Conservation (phyloP, 2,113 vertebrate species). For the Menidia beryllina region DNA sequence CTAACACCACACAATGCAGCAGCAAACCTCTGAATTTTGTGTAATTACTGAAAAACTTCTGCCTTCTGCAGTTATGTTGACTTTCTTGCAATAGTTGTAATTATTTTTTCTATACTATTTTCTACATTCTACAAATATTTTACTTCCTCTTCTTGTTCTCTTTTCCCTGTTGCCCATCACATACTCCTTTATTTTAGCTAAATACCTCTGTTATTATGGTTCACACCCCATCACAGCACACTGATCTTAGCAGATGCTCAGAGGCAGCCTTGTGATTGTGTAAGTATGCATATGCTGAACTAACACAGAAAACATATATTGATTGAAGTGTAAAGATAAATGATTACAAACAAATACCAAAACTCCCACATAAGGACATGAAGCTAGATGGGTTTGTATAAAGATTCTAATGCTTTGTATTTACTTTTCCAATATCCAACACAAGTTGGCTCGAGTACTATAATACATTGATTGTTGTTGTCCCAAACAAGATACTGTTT, state of each 20-base stretch:
- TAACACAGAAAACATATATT: background rate
- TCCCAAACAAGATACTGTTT: background rate
- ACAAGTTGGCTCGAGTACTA: constrained; percentile 15
- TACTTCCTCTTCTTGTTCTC: constrained; percentile 12
- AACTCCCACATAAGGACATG: background rate
- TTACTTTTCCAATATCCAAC: constrained; percentile 2
- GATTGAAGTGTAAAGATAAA: background rate
- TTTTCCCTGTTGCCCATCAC: constrained; percentile 40
- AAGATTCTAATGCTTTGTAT: constrained; percentile 11
- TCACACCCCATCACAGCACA: constrained; percentile 20
- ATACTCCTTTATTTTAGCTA: constrained; percentile 48
- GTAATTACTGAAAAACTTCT: background rate
- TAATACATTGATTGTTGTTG: constrained; percentile 32
- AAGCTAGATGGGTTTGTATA: background rate
- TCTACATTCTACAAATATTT: constrained; percentile 33
- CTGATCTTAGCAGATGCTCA: constrained; percentile 37
- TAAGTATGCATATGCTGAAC: background rate
- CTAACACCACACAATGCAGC: background rate
- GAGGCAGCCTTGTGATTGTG: constrained; percentile 16
- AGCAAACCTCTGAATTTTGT: background rate
- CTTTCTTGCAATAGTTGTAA: constrained; percentile 1
- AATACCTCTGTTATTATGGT: constrained; percentile 25
- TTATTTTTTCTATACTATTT: too few relatives aligned
- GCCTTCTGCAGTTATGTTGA: background rate
- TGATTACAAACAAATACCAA: background rate